phyloP scores from a whole-genome alignment of 2,888 invertebrate species.

The Pandemis cinnamomeana region DNA sequence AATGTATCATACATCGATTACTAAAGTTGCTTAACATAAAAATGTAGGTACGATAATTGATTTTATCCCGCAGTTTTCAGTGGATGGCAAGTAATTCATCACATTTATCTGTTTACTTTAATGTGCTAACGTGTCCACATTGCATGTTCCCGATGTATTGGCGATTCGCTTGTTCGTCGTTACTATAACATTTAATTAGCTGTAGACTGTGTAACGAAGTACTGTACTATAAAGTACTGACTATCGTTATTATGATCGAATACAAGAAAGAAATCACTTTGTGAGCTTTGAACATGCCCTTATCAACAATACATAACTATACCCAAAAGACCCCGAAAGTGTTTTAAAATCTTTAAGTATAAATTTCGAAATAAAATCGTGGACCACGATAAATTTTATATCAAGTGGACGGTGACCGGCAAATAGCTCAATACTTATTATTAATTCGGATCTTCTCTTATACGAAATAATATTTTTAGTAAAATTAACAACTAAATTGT shows the following conservation, averaged over 20 bases:
- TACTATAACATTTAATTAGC: too few relatives aligned
- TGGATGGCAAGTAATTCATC: too few relatives aligned
- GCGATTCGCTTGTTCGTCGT: too few relatives aligned
- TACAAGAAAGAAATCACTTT: not conserved
- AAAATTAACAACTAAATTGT: not conserved
- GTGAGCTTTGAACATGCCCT: not conserved
- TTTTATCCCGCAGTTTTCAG: too few relatives aligned
- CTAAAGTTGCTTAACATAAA: too few relatives aligned
- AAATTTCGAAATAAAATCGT: not conserved
- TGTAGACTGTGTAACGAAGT: too few relatives aligned
- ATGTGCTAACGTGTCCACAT: too few relatives aligned
- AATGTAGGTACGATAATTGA: too few relatives aligned
- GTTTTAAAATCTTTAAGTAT: not conserved
- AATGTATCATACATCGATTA: too few relatives aligned
- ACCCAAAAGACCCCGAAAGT: not conserved
- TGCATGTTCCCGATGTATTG: too few relatives aligned
- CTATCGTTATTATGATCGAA: not conserved
- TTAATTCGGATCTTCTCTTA: not conserved
- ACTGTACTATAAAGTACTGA: too few relatives aligned
- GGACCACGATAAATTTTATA: not conserved
- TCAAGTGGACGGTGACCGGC: conserved; percentile 6
- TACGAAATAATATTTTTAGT: not conserved
- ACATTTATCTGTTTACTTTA: too few relatives aligned
- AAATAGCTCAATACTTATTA: conserved; percentile 3
- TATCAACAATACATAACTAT: not conserved